Base-by-base conservation (phyloP, 2,113 vertebrate species). In the Prionailurus viverrinus region DNA sequence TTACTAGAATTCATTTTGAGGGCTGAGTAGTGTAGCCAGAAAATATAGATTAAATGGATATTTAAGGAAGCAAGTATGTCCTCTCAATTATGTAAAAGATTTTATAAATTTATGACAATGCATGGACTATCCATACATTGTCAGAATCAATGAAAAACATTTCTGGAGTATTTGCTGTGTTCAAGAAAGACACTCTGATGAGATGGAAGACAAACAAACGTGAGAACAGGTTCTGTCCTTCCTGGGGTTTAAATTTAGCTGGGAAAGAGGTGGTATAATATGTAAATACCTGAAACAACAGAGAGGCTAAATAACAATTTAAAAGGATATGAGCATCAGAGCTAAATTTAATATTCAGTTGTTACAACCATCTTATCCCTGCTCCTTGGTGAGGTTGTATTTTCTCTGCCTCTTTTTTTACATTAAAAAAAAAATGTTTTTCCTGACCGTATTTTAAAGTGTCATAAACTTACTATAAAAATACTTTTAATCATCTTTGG, bases 21-120 rank as follows among this genome's bases (percentile, higher is more conserved):
- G 61, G 65, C 82, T 83, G 66, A 97, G 53, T 89, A 82, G 29
- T 55, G 15, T 48, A 73, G 48, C 83, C 68, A 90, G 86, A 61
- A 95, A 94, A 74, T 79, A 81, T 1, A 87, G 89, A 88, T 80
- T 76, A 94, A 88, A 61, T 55, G 79, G 45, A 41, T 95, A 92
- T 91, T 91, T 96, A 94, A 92, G 39, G 73, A 96, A 61, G 36
- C 79, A 85, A 76, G 36, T 89, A 16, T 91, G 51, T 58, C 27
- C n/a, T 41, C 61, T 86, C 18, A 68, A 55, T 82, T 89, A 89
- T 73, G 53, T 84, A 78, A 68, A 93, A n/a, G 53, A 39, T 74
- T 61, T 95, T 95, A 71, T 39, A 81, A 86, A 48, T 84, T 92
- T 93, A 58, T 90, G 80, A 85, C 61, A 93, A 81, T 73, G 36